Conservation (phyloP, 2,888 invertebrate genomes). For the Odontocerum albicorne region DNA sequence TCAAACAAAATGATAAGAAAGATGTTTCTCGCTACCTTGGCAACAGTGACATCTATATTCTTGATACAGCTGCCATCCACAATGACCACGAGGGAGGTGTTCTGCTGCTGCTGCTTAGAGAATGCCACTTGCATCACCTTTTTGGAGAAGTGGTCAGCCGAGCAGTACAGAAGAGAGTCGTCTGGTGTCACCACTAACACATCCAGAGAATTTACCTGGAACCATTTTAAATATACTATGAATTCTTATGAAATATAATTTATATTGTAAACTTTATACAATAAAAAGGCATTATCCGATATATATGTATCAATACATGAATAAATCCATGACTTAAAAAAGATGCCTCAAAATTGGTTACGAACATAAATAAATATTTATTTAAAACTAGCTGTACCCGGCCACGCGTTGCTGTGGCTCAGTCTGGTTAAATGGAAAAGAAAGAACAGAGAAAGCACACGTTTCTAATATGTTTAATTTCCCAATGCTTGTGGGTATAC, state of each 20-base stretch:
- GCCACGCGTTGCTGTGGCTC: no score
- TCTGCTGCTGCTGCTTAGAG: conserved; percentile 16
- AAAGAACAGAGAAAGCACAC: no score
- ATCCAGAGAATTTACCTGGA: conserved; percentile 39
- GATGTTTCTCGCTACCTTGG: conserved; percentile 41
- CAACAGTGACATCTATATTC: conserved; percentile 48
- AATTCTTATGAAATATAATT: background rate
- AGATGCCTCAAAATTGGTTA: no score
- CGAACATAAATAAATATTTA: no score
- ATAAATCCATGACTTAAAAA: no score
- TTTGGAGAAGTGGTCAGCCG: conserved; percentile 46
- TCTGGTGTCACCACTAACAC: conserved; percentile 44
- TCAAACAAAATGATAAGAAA: background rate
- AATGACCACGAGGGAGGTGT: conserved; percentile 37
- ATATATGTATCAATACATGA: no score
- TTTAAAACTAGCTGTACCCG: no score
- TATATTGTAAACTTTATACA: background rate
- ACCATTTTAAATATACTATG: background rate
- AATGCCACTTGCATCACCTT: conserved; percentile 37
- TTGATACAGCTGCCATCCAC: conserved; percentile 45
- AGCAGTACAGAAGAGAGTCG: conserved; percentile 48
- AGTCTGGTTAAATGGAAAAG: no score
- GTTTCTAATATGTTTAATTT: no score
- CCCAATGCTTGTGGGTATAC: no score
- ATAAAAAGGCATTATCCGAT: no score